These are phyloP conservation scores for Atta colombica DNA, from an alignment of 1,140 invertebrate species.

Conservation along the genomic window DNA sequence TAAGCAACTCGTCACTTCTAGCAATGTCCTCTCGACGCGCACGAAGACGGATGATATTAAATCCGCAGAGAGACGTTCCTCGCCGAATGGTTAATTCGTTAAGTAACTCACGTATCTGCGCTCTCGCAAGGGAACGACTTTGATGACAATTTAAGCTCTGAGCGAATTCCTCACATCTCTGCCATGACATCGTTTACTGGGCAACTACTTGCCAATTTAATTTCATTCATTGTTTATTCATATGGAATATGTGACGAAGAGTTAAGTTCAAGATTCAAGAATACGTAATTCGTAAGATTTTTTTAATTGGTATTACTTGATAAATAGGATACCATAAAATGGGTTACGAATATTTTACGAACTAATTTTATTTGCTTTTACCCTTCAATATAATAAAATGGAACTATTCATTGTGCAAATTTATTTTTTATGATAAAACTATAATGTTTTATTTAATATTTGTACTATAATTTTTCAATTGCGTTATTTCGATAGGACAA, in stretches of 20 bases:
- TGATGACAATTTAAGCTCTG: conserved; percentile 44
- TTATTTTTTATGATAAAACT: not conserved
- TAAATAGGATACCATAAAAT: not conserved
- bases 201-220: conserved; percentile 18
- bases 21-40: conserved; percentile 47
- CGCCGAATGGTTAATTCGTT: conserved; percentile 48
- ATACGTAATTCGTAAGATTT: not conserved
- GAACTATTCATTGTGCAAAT: not conserved
- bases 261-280: not conserved
- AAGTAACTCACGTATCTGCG: conserved; percentile 52
- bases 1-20: conserved; percentile 52
- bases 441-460: not conserved
- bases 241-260: not conserved
- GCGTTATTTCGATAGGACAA: not conserved
- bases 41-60: conserved; percentile 62
- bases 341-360: not conserved
- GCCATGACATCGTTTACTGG: not conserved
- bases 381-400: not conserved
- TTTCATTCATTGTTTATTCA: not conserved
- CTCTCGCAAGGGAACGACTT: conserved; percentile 25
- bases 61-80: conserved; percentile 50
- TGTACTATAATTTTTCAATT: not conserved
- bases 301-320: not conserved
- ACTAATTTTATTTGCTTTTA: not conserved
- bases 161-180: conserved; percentile 26